phyloP scores from a whole-genome alignment of 1,140 invertebrate species.

The Euwallacea fornicatus region DNA sequence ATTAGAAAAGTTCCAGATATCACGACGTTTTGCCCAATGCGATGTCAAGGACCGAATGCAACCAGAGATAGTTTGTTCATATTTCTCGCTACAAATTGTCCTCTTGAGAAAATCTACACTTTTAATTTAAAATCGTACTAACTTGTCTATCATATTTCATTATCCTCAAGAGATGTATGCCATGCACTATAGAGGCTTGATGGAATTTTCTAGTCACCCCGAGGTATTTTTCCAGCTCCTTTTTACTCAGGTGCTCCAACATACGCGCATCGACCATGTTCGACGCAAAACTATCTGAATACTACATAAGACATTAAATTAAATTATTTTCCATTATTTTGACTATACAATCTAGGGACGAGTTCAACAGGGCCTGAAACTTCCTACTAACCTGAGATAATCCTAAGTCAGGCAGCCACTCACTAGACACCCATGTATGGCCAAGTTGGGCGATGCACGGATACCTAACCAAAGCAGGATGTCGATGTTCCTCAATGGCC shows the following conservation, averaged over 20 bases:
- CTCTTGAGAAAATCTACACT: no score
- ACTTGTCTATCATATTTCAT: constrained; percentile 92
- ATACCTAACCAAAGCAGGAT: constrained; percentile 82
- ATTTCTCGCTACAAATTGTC: no score
- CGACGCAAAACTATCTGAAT: constrained; percentile 84
- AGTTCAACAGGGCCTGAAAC: not conserved
- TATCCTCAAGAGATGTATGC: constrained; percentile 86
- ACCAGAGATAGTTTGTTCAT: no score
- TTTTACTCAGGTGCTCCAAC: constrained; percentile 88
- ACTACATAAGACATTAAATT: constrained; percentile 57
- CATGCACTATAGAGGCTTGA: constrained; percentile 90
- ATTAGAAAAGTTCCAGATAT: no score
- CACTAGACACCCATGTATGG: constrained; percentile 88
- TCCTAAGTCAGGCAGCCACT: constrained; percentile 89
- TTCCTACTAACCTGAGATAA: constrained; percentile 65
- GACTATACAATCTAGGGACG: not conserved
- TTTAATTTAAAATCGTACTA: constrained; percentile 37
- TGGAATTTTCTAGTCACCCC: constrained; percentile 90
- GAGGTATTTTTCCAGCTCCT: constrained; percentile 90
- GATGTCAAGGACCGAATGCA: no score
- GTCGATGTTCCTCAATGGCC: constrained; percentile 88
- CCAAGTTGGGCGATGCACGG: constrained; percentile 82
- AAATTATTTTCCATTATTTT: not conserved
- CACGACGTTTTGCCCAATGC: no score
- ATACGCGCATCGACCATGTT: constrained; percentile 90